These are phyloP conservation scores for Bos indicus DNA, from an alignment of 2,113 vertebrate species.

Conservation along the genomic window DNA sequence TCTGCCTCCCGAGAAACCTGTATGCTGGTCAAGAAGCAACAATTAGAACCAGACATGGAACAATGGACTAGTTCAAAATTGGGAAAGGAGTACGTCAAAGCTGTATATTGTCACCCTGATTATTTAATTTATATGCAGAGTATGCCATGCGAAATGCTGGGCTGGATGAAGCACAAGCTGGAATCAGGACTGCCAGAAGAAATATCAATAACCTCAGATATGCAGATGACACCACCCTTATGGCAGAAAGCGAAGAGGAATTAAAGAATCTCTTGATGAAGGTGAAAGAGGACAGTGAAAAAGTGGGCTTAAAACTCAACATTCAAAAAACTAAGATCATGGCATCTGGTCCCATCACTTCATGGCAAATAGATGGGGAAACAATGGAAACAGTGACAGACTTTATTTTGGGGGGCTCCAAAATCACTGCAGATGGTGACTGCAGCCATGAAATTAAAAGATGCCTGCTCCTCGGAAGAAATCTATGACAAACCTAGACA, in stretches of 20 bases:
- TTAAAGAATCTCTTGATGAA: neutral
- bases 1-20: neutral
- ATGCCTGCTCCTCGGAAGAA: neutral
- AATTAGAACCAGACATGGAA: neutral
- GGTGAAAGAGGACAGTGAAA: neutral
- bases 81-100: neutral
- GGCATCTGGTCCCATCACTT: neutral
- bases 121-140: neutral
- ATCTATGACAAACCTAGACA: neutral
- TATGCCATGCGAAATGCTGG: accelerated
- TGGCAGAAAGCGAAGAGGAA: neutral
- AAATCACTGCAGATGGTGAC: neutral
- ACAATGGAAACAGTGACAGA: neutral
- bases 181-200: neutral
- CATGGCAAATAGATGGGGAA: neutral
- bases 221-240: neutral
- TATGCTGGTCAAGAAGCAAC: neutral
- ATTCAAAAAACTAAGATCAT: neutral
- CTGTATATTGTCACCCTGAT: neutral
- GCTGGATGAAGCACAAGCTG: neutral
- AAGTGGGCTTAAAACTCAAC: neutral
- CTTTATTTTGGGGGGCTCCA: neutral
- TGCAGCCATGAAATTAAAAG: neutral
- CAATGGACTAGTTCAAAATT: neutral
- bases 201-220: neutral